phyloP scores from a whole-genome alignment of 2,113 vertebrate species.

The Phylloscopus trochilus region DNA sequence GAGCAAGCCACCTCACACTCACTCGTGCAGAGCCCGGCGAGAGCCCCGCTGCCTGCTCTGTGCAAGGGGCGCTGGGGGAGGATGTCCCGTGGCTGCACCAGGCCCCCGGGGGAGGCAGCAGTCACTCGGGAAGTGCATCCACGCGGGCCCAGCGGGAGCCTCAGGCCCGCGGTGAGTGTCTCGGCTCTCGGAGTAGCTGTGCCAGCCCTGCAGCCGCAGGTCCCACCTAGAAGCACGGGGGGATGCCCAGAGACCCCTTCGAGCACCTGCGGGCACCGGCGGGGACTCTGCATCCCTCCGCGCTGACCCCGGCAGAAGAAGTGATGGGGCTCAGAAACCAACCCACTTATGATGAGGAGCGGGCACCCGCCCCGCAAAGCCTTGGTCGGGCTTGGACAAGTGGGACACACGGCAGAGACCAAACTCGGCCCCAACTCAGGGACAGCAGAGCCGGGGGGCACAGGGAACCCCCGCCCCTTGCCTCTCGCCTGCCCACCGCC shows the following conservation, averaged over 20 bases:
- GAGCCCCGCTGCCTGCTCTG: not conserved
- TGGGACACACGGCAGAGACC: not conserved
- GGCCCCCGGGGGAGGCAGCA: not conserved
- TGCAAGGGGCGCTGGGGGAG: not conserved
- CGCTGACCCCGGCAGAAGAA: not conserved
- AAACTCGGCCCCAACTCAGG: not conserved
- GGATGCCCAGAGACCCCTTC: not conserved
- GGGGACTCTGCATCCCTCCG: not conserved
- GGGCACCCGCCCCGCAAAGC: not conserved
- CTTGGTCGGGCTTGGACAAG: not conserved
- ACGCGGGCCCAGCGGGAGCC: not conserved
- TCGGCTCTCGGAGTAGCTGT: not conserved
- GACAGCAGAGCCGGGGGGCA: not conserved
- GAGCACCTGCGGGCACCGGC: not conserved
- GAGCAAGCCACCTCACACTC: not conserved
- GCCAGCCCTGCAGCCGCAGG: not conserved
- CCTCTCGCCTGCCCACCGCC: not conserved
- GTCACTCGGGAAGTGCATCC: not conserved
- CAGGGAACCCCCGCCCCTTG: not conserved
- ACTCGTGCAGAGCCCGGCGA: not conserved
- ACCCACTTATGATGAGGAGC: not conserved
- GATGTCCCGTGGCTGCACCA: not conserved
- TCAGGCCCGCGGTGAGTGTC: not conserved
- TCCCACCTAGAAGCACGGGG: not conserved
- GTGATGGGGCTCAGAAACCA: not conserved